Evolutionary conservation across 2,113 vertebrate genomes (phyloP).

Genomic region (Gavialis gangeticus): DNA sequence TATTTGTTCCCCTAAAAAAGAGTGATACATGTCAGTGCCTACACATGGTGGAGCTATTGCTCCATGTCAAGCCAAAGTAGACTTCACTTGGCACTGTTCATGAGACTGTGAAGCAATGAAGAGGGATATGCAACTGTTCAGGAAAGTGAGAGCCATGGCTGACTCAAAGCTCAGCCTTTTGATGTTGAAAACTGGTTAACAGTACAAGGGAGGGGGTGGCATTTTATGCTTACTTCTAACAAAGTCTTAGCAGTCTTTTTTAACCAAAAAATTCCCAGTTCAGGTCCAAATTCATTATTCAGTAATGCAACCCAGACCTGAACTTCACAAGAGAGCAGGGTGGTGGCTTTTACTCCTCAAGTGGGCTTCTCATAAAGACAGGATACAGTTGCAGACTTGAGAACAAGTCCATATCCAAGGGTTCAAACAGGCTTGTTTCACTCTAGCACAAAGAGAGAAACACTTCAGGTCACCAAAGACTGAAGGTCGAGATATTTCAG

Average conservation of each 20-base stretch:
- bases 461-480: not conserved
- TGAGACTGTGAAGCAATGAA: not conserved
- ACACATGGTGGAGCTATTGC: slow-evolving; percentile 66
- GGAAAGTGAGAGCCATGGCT: not conserved
- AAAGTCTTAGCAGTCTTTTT: not conserved
- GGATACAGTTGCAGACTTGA: not conserved
- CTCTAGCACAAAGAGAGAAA: not conserved
- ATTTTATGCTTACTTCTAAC: not conserved
- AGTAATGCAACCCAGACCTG: not conserved
- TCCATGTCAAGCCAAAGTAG: not conserved
- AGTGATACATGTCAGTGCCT: not conserved
- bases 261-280: not conserved
- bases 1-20: not conserved
- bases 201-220: not conserved
- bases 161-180: not conserved
- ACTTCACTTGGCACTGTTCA: not conserved
- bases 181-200: not conserved
- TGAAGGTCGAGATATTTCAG: not conserved
- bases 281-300: not conserved
- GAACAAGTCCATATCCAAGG: not conserved
- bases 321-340: not conserved
- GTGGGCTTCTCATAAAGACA: not conserved
- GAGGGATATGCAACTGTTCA: not conserved
- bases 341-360: not conserved
- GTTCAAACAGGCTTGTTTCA: not conserved